phyloP scores from a whole-genome alignment of 2,797 vertebrate species.

The Halcyon leucocephala region DNA sequence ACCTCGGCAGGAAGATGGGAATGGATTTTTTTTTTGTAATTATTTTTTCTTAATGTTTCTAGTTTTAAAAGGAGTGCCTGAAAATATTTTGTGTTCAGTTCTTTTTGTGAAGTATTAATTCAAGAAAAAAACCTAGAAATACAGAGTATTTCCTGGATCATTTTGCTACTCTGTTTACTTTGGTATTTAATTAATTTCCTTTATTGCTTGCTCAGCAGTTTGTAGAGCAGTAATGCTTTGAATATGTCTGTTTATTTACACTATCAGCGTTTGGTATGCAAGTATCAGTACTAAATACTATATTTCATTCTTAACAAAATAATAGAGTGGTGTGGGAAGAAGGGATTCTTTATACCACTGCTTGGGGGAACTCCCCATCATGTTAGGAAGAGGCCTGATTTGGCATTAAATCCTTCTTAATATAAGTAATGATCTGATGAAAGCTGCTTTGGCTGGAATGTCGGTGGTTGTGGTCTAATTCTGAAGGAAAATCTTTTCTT shows the following conservation, averaged over 20 bases:
- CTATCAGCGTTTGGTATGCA: background rate
- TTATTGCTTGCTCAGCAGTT: background rate
- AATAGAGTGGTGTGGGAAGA: background rate
- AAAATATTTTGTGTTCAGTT: background rate
- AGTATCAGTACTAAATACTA: background rate
- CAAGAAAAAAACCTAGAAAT: background rate
- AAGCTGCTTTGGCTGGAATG: constrained; percentile 66
- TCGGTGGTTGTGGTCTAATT: constrained; percentile 49
- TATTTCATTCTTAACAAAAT: constrained; percentile 15
- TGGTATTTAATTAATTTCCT: background rate
- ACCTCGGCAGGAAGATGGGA: background rate
- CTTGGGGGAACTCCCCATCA: constrained; percentile 30
- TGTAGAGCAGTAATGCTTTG: background rate
- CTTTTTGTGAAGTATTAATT: background rate
- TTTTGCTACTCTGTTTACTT: background rate
- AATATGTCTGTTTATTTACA: background rate
- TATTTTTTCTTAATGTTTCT: background rate
- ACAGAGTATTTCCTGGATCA: background rate
- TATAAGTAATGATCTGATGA: constrained; percentile 61
- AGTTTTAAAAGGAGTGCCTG: background rate
- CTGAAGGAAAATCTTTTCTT: constrained; percentile 46
- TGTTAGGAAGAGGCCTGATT: constrained; percentile 37
- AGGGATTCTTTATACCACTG: background rate
- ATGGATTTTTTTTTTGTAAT: background rate
- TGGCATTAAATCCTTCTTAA: constrained; percentile 55